Evolutionary conservation across 2,113 vertebrate species (phyloP).

Genomic region (Xenus cinereus): DNA sequence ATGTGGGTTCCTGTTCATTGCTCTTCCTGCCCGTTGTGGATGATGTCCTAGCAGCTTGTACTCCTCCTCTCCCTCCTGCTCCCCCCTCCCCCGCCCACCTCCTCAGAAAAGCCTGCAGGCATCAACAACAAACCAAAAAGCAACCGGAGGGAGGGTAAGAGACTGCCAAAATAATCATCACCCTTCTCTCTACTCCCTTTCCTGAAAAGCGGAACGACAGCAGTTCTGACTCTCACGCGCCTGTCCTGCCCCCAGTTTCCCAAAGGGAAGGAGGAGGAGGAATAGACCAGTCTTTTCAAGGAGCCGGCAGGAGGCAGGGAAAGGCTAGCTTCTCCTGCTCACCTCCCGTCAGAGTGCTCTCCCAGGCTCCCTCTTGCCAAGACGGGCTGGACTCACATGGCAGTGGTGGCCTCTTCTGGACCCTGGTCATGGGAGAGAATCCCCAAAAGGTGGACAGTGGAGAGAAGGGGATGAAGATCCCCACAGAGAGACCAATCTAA

Average conservation of each 20-base stretch:
- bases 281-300: constrained; percentile 41
- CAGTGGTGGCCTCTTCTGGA: constrained; percentile 70
- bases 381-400: constrained; percentile 75
- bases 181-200: constrained; percentile 39
- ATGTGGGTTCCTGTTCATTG: constrained; percentile 45
- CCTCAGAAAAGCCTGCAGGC: constrained; percentile 48
- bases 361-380: constrained; percentile 64
- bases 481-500: constrained; percentile 70
- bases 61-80: constrained; percentile 17
- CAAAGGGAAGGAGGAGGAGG: constrained; percentile 29
- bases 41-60: constrained; percentile 49
- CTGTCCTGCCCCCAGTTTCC: constrained; percentile 17
- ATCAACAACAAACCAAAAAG: constrained; percentile 65
- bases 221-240: not conserved
- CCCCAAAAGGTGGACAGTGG: constrained; percentile 57
- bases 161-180: constrained; percentile 64
- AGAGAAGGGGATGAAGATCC: constrained; percentile 57
- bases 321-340: constrained; percentile 52
- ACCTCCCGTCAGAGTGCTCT: constrained; percentile 6
- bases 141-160: constrained; percentile 51
- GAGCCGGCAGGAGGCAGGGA: constrained; percentile 45
- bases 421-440: constrained; percentile 52
- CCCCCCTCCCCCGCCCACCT: not conserved
- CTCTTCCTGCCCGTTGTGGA: constrained; percentile 50
- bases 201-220: not conserved